Base-by-base conservation (phyloP, 2,888 invertebrate genomes). In the Alentia gelatinosa region DNA sequence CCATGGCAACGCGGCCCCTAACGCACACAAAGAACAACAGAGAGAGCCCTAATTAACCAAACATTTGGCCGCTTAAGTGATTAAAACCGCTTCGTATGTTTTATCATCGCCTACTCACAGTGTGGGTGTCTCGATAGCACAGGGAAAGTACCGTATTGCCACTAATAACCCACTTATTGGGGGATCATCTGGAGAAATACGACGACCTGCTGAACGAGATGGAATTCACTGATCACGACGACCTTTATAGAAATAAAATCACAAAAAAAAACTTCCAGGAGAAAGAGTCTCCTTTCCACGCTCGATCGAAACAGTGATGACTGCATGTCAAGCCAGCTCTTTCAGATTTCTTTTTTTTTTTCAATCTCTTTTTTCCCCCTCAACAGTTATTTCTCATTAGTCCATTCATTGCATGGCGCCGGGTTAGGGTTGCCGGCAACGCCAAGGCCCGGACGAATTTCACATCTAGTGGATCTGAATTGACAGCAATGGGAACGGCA, bases 1-100 rank as follows among this genome's bases (percentile, higher is more conserved):
- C 83, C 83, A 83, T 83, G 83, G 83, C 39, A 83, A 83, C 40
- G 15, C n/a, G 23, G 26, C 75, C 37, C 33, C 26, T 75, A 75
- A 56, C 56, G 19, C 56, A 56, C 56, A 75, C 75, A 75, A 75
- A 75, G 75, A 75, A 75, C 75, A 19, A 75, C 15, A 19, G 35
- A 30, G 35, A 35, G 30, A n/a, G 30, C 75, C 75, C 33, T 30
- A 37, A 75, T 75, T 75, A 75, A 35, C 75, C 75, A 75, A 75
- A 75, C 75, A 75, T 75, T 75, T 75, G 75, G 7, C 3, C 19
- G 56, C 56, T 56, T 56, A 56, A 56, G 56, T 56, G 56, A 56
- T 56, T 56, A n/a, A 56, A 56, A 56, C 56, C 56, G n/a, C 56
- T 56, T 56, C 23, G 56, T 56, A 56, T n/a, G n/a, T 56, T 56